phyloP scores from a whole-genome alignment of 2,113 vertebrate species.

The Agapornis roseicollis region DNA sequence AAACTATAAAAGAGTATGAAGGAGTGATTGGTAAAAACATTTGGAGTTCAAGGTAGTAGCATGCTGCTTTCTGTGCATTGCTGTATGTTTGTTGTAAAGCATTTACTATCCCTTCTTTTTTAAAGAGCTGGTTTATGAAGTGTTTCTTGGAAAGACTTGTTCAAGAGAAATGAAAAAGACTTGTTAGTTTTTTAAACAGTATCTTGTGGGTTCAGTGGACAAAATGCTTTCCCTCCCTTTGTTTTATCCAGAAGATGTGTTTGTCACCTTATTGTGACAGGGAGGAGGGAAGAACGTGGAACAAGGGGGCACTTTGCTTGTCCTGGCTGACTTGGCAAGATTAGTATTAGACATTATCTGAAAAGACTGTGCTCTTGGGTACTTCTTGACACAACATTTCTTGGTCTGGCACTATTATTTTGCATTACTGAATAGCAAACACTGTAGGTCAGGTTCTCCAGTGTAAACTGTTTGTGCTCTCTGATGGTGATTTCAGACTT shows the following conservation, averaged over 20 bases:
- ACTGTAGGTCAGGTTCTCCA: not conserved
- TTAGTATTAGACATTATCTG: not conserved
- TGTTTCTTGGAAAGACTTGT: constrained; percentile 44
- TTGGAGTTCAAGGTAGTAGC: not conserved
- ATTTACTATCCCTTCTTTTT: constrained; percentile 29
- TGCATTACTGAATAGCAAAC: fast-evolving
- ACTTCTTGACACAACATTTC: not conserved
- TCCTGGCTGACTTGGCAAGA: not conserved
- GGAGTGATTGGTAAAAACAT: not conserved
- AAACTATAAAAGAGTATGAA: not conserved
- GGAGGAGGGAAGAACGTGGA: not conserved
- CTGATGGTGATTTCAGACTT: not conserved
- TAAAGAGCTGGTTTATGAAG: constrained; percentile 51
- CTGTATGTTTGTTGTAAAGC: not conserved
- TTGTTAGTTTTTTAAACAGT: not conserved
- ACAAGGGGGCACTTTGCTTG: not conserved
- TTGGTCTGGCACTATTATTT: not conserved
- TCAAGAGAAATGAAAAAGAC: constrained; percentile 9
- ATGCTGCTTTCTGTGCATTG: not conserved
- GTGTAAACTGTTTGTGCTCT: not conserved
- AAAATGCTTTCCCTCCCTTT: not conserved
- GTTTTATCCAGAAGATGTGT: not conserved
- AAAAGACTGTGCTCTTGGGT: not conserved
- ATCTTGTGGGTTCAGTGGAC: not conserved
- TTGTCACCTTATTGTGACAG: not conserved